Evolutionary conservation across 2,113 vertebrate species (phyloP).

Genomic region (Indicator maculatus): DNA sequence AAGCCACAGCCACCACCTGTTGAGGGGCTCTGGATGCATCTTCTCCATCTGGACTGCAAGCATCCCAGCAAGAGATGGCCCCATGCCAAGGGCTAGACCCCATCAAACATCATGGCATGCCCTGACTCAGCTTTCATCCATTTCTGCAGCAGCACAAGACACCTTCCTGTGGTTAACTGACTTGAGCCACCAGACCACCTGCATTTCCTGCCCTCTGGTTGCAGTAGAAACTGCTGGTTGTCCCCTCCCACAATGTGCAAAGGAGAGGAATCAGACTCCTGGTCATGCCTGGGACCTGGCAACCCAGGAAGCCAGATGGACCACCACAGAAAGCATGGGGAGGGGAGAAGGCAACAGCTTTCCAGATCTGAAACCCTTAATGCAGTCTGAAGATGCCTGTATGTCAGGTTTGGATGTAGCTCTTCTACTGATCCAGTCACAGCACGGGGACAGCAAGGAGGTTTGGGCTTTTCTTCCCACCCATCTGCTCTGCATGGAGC

Average conservation of each 20-base stretch:
- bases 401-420: background rate
- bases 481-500: background rate
- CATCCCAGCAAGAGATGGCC: background rate
- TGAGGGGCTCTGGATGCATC: background rate
- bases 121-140: background rate
- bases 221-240: background rate
- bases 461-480: background rate
- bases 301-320: background rate
- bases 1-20: background rate
- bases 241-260: background rate
- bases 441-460: rapidly evolving
- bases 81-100: rapidly evolving
- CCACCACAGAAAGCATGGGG: rapidly evolving
- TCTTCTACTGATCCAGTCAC: background rate
- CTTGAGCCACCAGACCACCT: background rate
- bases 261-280: background rate
- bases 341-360: background rate
- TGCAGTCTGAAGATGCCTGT: rapidly evolving
- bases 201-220: background rate
- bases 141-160: background rate
- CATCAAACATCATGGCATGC: background rate
- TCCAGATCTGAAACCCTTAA: background rate
- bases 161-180: background rate
- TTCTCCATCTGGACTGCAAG: background rate
- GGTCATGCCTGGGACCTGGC: background rate